Conservation (phyloP, 2,113 vertebrate genomes). For the Etia nguti region DNA sequence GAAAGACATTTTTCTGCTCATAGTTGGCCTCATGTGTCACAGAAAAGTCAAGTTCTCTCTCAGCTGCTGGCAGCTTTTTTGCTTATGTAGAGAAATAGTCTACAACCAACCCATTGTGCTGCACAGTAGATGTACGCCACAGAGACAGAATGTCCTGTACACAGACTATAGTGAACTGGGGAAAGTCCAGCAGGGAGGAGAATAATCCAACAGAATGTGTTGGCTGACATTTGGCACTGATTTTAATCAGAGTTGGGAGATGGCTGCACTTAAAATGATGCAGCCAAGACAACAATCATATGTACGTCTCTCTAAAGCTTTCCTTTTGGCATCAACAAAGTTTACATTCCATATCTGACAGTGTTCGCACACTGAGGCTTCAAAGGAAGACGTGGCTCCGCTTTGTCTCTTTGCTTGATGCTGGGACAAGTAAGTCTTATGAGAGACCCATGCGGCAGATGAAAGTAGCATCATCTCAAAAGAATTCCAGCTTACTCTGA, state of each 20-base stretch:
- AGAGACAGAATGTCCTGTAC: slow-evolving; percentile 25
- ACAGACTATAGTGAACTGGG: not conserved
- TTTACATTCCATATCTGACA: not conserved
- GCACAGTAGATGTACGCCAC: not conserved
- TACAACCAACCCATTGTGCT: slow-evolving; percentile 4
- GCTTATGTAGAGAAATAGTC: not conserved
- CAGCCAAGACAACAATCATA: not conserved
- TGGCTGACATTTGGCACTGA: not conserved
- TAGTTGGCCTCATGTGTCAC: not conserved
- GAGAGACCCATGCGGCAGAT: not conserved
- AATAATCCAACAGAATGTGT: not conserved
- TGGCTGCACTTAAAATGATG: not conserved
- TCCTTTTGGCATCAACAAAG: not conserved
- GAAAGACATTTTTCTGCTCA: not conserved
- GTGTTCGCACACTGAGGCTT: not conserved
- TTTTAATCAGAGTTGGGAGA: not conserved
- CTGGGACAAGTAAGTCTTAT: not conserved
- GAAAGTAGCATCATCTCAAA: not conserved
- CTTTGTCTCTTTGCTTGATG: not conserved
- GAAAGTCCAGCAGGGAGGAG: not conserved
- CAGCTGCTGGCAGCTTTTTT: not conserved
- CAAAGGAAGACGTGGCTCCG: not conserved
- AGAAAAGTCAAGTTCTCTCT: not conserved
- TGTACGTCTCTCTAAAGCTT: not conserved
- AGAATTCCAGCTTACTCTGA: not conserved